A percentile compares a stretch with the other conserved stretches of the same genome.
Conservation (phyloP, 2,888 invertebrate species). For the Cerastoderma edule region DNA sequence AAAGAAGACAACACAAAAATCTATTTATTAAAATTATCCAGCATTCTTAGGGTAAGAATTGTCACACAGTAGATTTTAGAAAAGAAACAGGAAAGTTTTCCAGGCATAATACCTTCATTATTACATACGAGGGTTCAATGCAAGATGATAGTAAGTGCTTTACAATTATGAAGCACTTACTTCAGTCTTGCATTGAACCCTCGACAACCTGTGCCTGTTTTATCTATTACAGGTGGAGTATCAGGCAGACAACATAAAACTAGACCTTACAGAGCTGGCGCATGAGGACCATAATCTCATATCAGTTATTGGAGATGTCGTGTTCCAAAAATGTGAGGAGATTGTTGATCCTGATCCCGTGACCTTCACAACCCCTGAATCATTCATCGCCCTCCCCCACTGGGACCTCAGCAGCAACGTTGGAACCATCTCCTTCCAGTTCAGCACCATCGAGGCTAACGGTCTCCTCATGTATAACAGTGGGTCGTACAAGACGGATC, state of each 20-base stretch:
- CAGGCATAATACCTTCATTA: too few species aligned
- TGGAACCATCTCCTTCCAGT: constrained; percentile 96
- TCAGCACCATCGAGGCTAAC: constrained; percentile 97
- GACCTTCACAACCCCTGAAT: constrained; percentile 95
- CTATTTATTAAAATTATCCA: too few species aligned
- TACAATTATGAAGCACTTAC: neutral
- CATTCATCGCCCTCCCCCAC: constrained; percentile 89
- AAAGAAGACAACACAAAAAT: too few species aligned
- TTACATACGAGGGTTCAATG: too few species aligned
- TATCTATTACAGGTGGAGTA: constrained; percentile 91
- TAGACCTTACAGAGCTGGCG: constrained; percentile 95
- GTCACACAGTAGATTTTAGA: too few species aligned
- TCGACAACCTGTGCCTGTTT: neutral
- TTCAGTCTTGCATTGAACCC: neutral
- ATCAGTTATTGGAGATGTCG: constrained; percentile 92
- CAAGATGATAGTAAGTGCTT: neutral
- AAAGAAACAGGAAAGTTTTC: too few species aligned
- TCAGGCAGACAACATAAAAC: constrained; percentile 92
- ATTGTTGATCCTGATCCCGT: constrained; percentile 89
- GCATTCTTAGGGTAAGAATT: too few species aligned
- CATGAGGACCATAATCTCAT: constrained; percentile 92
- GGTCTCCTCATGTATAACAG: constrained; percentile 97
- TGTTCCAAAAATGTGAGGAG: constrained; percentile 84
- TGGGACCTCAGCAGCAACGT: constrained; percentile 93
- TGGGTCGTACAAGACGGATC: constrained; percentile 84